Evolutionary conservation across 2,888 invertebrate species (phyloP), one percentile per base, ranked within the genome.

Genomic region (Acanthococcus lagerstroemiae): DNA sequence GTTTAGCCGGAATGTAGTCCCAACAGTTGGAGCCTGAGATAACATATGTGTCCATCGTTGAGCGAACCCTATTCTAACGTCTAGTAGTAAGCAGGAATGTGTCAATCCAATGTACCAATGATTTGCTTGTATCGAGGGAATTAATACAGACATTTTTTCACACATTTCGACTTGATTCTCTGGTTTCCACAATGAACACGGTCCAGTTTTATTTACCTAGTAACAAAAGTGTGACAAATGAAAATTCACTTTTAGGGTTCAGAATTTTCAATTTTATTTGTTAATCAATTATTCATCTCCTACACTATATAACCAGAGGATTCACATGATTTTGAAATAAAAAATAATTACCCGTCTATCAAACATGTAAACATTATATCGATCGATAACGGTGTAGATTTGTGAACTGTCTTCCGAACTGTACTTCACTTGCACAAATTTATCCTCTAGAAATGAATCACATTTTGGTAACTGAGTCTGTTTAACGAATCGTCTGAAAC

Each of bases 1-100:
- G 24, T 54, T 22, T 4, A 54, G 15, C 22, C n/a, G 4, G 4
- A 37, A 24, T 1, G 25, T 24, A 30, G 21, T 15, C 9, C 66
- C 66, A 4, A 57, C 15, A 50, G 26, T 24, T 30, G 69, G 69
- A 56, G 68, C 15, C 46, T 54, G 58, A 30, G 68, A 48, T 21
- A 69, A 67, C 68, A 69, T 68, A 30, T 69, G 69, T 25, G 55
- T 54, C 46, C 67, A 68, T 66, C 67, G 67, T 37, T 65, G 55
- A 0, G 55, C 19, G 26, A 68, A 67, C 15, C 68, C 66, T n/a
- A 60, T 56, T 63, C 69, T 60, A 2, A 25, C 37, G 25, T 69
- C 69, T 25, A 67, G 63, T 55, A 67, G 63, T 15, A 69, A 61
- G 37, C 68, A 56, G 7, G 68, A 45, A 66, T 69, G 69, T 22